These are phyloP conservation scores for Aleadryas rufinucha DNA, from an alignment of 2,113 vertebrate species.

Conservation along the genomic window DNA sequence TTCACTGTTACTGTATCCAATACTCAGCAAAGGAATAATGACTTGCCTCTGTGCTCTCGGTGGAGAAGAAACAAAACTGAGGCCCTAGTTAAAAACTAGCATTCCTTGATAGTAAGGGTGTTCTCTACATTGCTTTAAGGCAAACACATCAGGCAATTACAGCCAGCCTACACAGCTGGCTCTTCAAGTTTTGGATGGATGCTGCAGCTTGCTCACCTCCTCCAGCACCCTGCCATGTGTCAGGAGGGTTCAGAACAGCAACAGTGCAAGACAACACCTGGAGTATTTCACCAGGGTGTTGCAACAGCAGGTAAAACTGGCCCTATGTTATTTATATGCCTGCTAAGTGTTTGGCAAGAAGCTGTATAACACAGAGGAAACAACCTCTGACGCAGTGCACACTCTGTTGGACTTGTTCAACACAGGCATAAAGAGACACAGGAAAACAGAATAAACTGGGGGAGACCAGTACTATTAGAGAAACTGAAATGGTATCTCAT, in stretches of 20 bases:
- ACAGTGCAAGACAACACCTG: not conserved
- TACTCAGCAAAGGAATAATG: not conserved
- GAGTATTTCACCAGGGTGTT: not conserved
- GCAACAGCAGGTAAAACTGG: conserved; percentile 1
- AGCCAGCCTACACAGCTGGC: not conserved
- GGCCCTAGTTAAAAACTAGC: not conserved
- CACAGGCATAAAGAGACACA: not conserved
- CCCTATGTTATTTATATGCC: not conserved
- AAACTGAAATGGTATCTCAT: not conserved
- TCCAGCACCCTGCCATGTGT: not conserved
- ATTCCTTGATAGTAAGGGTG: not conserved
- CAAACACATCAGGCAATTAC: not conserved
- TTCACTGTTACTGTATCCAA: not conserved
- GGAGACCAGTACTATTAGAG: not conserved
- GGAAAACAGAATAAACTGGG: not conserved
- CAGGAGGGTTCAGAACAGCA: not conserved
- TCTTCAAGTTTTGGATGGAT: not conserved
- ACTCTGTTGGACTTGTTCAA: not conserved
- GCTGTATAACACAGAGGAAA: not conserved
- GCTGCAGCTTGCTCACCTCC: not conserved
- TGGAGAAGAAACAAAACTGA: not conserved
- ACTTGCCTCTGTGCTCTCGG: not conserved
- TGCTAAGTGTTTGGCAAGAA: not conserved
- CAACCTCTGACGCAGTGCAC: not conserved
- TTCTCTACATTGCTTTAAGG: not conserved